phyloP scores from a whole-genome alignment of 2,888 invertebrate species.

The Tenthredo scrophulariae region DNA sequence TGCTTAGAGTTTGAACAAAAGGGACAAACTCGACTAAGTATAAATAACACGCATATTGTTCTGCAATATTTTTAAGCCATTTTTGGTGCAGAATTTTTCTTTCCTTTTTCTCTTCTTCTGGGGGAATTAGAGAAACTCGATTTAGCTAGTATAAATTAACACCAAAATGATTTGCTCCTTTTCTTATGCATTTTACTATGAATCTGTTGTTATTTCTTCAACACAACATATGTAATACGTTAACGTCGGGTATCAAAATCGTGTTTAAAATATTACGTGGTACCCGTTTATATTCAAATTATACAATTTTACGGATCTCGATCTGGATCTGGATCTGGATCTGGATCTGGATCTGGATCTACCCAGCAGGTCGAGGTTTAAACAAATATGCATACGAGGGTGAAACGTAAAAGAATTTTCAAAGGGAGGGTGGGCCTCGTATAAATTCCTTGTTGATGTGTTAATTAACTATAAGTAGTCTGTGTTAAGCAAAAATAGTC shows the following conservation, averaged over 20 bases:
- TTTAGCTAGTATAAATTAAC: background rate
- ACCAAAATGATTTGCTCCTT: background rate
- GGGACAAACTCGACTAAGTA: background rate
- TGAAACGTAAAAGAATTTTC: background rate
- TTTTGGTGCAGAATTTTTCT: background rate
- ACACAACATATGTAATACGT: too few relatives aligned
- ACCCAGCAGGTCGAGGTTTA: background rate
- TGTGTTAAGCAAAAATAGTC: background rate
- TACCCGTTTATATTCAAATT: constrained; percentile 23
- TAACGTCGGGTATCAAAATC: background rate
- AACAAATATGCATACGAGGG: background rate
- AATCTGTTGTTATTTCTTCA: background rate
- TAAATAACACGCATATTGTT: background rate
- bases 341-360: background rate
- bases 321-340: background rate
- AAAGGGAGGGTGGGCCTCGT: background rate
- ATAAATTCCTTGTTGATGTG: constrained; percentile 21
- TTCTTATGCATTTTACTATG: background rate
- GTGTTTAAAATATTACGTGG: background rate
- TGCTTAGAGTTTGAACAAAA: background rate
- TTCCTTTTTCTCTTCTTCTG: background rate
- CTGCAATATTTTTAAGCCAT: background rate
- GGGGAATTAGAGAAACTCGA: background rate
- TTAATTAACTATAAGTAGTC: constrained; percentile 32
- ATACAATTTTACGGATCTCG: background rate